phyloP scores from a whole-genome alignment of 2,113 vertebrate species.

The Brachyhypopomus occidentalis region DNA sequence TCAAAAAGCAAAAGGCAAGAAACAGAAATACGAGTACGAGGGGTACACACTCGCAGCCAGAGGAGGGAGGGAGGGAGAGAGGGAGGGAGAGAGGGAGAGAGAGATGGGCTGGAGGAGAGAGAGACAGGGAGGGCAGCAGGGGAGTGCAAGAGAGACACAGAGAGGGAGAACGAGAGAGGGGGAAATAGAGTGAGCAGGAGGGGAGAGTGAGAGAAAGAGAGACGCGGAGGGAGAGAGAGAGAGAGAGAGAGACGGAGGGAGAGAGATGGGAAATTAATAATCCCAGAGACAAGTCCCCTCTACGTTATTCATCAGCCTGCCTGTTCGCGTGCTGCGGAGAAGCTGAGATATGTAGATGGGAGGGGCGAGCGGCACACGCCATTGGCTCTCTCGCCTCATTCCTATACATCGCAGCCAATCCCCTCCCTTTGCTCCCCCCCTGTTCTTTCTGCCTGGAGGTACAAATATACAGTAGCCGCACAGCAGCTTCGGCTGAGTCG shows the following conservation, averaged over 20 bases:
- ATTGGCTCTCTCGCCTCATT: conserved; percentile 77
- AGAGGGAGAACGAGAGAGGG: conserved; percentile 51
- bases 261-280: conserved; percentile 85
- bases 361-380: conserved; percentile 71
- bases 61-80: neutral
- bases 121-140: conserved; percentile 52
- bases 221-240: conserved; percentile 67
- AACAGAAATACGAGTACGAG: conserved; percentile 54
- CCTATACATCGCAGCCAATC: conserved; percentile 82
- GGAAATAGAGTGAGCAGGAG: neutral
- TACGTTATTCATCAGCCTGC: conserved; percentile 84
- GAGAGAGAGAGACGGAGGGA: conserved; percentile 64
- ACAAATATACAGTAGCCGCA: conserved; percentile 73
- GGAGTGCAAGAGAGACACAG: conserved; percentile 36
- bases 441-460: conserved; percentile 69
- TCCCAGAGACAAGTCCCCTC: conserved; percentile 84
- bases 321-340: conserved; percentile 74
- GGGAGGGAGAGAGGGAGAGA: conserved; percentile 53
- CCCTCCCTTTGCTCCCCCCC: conserved; percentile 27
- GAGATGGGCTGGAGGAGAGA: conserved; percentile 69
- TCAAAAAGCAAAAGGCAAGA: conserved; percentile 49
- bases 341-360: conserved; percentile 74
- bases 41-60: conserved; percentile 55
- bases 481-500: conserved; percentile 65
- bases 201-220: conserved; percentile 39